Conservation (phyloP, 2,113 vertebrate genomes). For the Colaptes auratus region DNA sequence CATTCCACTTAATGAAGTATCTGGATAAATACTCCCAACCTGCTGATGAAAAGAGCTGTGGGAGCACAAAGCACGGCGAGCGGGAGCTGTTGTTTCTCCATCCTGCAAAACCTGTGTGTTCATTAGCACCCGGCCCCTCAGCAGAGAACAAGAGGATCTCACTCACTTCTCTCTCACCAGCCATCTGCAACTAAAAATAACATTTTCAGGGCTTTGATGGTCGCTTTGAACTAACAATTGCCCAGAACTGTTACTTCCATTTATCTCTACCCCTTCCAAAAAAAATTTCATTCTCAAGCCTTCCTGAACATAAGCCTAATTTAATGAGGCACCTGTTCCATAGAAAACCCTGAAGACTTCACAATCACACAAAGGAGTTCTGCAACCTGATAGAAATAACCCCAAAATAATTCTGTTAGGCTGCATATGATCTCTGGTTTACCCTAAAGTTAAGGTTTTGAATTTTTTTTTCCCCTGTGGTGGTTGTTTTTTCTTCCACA, state of each 20-base stretch:
- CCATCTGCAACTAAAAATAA: slow-evolving; percentile 74
- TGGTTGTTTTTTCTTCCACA: not conserved
- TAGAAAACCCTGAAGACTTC: not conserved
- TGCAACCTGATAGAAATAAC: not conserved
- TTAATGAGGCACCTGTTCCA: slow-evolving; percentile 51
- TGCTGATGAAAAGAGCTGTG: not conserved
- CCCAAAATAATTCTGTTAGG: not conserved
- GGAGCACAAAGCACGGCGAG: not conserved
- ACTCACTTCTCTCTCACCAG: slow-evolving; percentile 23
- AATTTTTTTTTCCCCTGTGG: not conserved
- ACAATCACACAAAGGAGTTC: not conserved
- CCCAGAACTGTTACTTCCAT: slow-evolving; percentile 40
- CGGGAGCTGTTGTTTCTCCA: slow-evolving; percentile 49
- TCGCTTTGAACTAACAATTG: slow-evolving; percentile 29
- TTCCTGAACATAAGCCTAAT: not conserved
- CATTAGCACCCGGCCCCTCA: slow-evolving; percentile 34
- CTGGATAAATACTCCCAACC: not conserved
- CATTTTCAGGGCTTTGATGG: slow-evolving; percentile 60
- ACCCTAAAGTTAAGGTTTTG: not conserved
- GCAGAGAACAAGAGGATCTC: slow-evolving; percentile 40
- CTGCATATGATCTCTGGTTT: not conserved
- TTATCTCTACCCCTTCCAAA: slow-evolving; percentile 8
- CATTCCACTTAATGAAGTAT: not conserved
- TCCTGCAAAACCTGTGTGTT: slow-evolving; percentile 35
- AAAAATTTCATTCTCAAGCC: not conserved